phyloP scores from a whole-genome alignment of 2,888 invertebrate genomes.

The Cosmorhoe ocellata region DNA sequence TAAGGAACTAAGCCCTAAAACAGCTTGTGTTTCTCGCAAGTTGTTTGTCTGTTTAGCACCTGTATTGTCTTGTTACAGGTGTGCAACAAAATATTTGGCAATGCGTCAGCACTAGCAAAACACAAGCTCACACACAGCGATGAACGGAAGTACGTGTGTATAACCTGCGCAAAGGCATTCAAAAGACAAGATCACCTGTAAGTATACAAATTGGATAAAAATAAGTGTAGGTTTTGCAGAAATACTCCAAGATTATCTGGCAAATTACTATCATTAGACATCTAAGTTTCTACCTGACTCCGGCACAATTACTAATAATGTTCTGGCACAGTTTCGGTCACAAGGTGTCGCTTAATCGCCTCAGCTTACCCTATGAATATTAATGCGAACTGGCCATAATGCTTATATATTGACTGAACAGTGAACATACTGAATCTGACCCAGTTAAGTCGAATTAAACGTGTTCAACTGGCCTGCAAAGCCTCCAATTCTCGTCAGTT shows the following conservation, averaged over 20 bases:
- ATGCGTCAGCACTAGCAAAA: slow-evolving; percentile 97
- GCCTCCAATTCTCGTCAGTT: slow-evolving; percentile 22
- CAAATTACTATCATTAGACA: not conserved
- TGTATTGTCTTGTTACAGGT: slow-evolving; percentile 83
- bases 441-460: slow-evolving; percentile 36
- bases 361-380: slow-evolving; percentile 60
- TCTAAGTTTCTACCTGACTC: slow-evolving; percentile 10
- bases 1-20: too few species aligned
- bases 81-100: slow-evolving; percentile 98
- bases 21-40: too few species aligned
- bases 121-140: slow-evolving; percentile 99
- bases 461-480: slow-evolving; percentile 22
- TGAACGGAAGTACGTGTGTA: slow-evolving; percentile 97
- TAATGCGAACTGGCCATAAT: slow-evolving; percentile 53
- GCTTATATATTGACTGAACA: slow-evolving; percentile 45
- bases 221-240: not conserved
- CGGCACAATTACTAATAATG: slow-evolving; percentile 14
- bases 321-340: slow-evolving; percentile 12
- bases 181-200: slow-evolving; percentile 99
- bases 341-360: slow-evolving; percentile 56
- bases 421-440: slow-evolving; percentile 37
- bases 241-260: not conserved
- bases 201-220: slow-evolving; percentile 75
- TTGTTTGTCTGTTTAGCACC: not conserved
- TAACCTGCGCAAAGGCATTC: slow-evolving; percentile 98